Conservation (phyloP, 2,888 invertebrate species). For the Chymomyza procnemis region DNA sequence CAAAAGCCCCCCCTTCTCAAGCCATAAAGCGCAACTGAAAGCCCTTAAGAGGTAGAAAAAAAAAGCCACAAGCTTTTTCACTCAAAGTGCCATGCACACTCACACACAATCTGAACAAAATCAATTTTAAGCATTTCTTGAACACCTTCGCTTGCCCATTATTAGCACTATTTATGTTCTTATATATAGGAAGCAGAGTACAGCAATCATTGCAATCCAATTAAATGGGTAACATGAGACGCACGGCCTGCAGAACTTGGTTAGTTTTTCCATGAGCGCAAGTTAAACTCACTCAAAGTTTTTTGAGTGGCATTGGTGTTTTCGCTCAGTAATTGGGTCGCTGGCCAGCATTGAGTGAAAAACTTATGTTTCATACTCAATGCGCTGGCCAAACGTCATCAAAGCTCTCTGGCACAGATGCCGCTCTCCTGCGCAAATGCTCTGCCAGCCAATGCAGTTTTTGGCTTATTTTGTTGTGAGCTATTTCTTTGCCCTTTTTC, state of each 20-base stretch:
- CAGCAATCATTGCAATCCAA: constrained; percentile 59
- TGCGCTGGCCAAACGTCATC: too few relatives aligned
- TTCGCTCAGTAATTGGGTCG: constrained; percentile 50
- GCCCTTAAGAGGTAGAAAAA: neutral
- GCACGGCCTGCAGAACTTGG: neutral
- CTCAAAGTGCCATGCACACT: neutral
- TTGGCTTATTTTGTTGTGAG: constrained; percentile 32
- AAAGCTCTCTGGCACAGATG: neutral
- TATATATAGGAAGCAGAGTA: neutral
- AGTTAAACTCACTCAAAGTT: neutral
- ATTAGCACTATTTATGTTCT: neutral
- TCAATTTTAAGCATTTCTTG: constrained; percentile 43
- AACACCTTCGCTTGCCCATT: neutral
- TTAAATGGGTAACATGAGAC: constrained; percentile 44
- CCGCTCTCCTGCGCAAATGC: constrained; percentile 3
- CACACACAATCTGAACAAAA: constrained; percentile 19
- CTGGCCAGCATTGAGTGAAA: too few relatives aligned
- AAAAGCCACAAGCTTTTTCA: neutral
- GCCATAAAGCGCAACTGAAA: neutral
- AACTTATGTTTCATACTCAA: too few relatives aligned
- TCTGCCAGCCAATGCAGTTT: neutral
- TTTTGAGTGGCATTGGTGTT: constrained; percentile 12
- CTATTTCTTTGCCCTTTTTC: constrained; percentile 24
- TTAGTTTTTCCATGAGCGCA: neutral
- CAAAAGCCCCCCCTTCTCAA: neutral